Evolutionary conservation across 2,797 vertebrate species (phyloP).

Genomic region (Sandelia bainsii): DNA sequence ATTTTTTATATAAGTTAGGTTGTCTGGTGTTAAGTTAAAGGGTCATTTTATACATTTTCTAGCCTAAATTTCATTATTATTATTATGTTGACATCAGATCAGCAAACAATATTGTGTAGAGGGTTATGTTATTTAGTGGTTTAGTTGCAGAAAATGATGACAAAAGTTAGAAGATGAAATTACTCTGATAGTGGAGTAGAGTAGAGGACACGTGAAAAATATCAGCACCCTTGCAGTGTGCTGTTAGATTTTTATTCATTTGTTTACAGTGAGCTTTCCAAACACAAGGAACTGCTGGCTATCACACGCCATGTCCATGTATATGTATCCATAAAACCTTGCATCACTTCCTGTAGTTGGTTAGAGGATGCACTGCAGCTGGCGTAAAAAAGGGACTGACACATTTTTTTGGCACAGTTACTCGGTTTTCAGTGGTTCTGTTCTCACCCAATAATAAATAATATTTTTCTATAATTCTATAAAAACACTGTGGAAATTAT

Average conservation of each 20-base stretch:
- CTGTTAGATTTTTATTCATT: slow-evolving; percentile 4
- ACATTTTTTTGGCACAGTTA: slow-evolving; percentile 1
- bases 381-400: slow-evolving; percentile 2
- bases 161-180: too few species aligned
- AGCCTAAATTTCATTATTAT: too few species aligned
- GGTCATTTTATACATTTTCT: too few species aligned
- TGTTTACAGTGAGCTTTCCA: slow-evolving; percentile 22
- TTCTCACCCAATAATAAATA: slow-evolving; percentile 10
- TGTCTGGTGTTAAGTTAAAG: too few species aligned
- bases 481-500: background rate
- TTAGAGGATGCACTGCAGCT: slow-evolving; percentile 10
- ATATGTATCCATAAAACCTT: slow-evolving; percentile 5
- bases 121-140: too few species aligned
- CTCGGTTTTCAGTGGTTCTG: background rate
- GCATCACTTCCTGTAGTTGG: slow-evolving; percentile 17
- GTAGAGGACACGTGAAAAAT: background rate
- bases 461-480: too few species aligned
- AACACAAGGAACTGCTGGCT: slow-evolving; percentile 10
- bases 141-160: too few species aligned
- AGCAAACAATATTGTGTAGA: too few species aligned
- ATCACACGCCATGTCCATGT: slow-evolving; percentile 33
- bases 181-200: too few species aligned
- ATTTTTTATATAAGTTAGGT: too few species aligned
- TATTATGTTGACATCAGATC: too few species aligned
- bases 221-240: background rate